Percentiles rank a stretch among this genome's conserved stretches.
Conservation (phyloP, 2,797 vertebrate species). For the Limosa lapponica region DNA sequence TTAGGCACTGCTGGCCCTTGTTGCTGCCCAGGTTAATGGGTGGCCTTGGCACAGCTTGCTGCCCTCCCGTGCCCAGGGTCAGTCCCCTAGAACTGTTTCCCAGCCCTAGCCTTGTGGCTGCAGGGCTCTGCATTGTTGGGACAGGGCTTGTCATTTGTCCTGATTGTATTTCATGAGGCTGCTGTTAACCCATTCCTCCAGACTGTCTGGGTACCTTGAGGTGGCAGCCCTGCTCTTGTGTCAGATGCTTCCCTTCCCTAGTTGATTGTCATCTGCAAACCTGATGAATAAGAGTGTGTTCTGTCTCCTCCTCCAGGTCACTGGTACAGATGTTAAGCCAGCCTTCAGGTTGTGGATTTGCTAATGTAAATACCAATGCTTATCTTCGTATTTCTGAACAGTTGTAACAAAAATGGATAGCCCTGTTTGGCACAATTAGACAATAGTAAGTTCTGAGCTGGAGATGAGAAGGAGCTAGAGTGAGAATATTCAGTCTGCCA, state of each 20-base stretch:
- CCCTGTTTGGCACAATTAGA: not conserved
- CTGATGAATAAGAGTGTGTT: not conserved
- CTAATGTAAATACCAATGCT: not conserved
- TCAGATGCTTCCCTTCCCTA: not conserved
- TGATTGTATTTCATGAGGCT: not conserved
- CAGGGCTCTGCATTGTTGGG: not conserved
- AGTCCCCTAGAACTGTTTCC: not conserved
- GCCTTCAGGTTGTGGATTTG: not conserved
- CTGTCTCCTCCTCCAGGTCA: not conserved
- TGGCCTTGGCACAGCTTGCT: not conserved
- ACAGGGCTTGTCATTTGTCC: not conserved
- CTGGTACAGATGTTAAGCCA: not conserved
- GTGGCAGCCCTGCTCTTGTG: not conserved
- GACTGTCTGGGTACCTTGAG: not conserved
- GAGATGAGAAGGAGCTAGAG: not conserved
- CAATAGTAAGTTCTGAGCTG: not conserved
- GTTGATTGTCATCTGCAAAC: not conserved
- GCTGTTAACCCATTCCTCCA: not conserved
- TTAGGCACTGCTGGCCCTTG: accelerated
- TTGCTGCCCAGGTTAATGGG: not conserved
- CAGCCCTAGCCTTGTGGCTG: not conserved
- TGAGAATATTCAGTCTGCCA: not conserved
- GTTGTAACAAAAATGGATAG: not conserved
- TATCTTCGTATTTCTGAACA: not conserved
- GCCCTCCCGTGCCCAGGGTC: not conserved